These are phyloP conservation scores for Beris chalybata DNA, from an alignment of 2,888 invertebrate genomes.

Conservation along the genomic window DNA sequence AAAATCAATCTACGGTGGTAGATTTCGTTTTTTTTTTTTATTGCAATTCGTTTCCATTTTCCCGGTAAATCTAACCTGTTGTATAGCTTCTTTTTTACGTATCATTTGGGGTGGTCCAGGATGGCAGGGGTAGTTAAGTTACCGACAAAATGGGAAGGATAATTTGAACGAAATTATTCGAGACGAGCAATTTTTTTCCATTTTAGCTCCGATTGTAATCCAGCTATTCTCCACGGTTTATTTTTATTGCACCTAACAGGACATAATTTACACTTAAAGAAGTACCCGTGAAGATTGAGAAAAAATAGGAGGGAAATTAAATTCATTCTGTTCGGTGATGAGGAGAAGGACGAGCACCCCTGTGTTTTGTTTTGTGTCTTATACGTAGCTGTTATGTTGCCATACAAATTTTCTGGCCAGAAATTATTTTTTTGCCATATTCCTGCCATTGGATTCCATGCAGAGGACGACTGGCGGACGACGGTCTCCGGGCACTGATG, in stretches of 20 bases:
- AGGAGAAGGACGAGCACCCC: too few species aligned
- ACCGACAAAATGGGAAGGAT: constrained; percentile 19
- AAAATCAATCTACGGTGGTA: too few species aligned
- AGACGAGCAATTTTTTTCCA: constrained; percentile 31
- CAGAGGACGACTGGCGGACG: neutral
- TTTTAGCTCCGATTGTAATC: constrained; percentile 33
- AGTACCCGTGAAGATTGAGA: neutral
- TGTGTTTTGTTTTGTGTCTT: too few species aligned
- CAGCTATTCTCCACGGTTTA: constrained; percentile 33
- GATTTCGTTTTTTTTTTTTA: too few species aligned
- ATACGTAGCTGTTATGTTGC: too few species aligned
- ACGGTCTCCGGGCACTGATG: constrained; percentile 20
- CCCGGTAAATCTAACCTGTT: too few species aligned
- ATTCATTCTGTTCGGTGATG: constrained; percentile 10
- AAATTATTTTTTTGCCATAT: too few species aligned
- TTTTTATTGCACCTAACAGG: constrained; percentile 33
- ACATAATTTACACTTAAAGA: constrained; percentile 33
- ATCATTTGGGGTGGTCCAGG: too few species aligned
- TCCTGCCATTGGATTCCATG: constrained; percentile 4
- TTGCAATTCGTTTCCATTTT: too few species aligned
- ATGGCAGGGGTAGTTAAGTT: constrained; percentile 23
- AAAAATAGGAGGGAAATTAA: constrained; percentile 21
- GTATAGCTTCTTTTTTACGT: too few species aligned
- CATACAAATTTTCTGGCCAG: too few species aligned
- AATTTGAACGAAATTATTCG: constrained; percentile 33